Base-by-base conservation (phyloP, 1,140 invertebrate genomes). In the Temnothorax nylanderi region DNA sequence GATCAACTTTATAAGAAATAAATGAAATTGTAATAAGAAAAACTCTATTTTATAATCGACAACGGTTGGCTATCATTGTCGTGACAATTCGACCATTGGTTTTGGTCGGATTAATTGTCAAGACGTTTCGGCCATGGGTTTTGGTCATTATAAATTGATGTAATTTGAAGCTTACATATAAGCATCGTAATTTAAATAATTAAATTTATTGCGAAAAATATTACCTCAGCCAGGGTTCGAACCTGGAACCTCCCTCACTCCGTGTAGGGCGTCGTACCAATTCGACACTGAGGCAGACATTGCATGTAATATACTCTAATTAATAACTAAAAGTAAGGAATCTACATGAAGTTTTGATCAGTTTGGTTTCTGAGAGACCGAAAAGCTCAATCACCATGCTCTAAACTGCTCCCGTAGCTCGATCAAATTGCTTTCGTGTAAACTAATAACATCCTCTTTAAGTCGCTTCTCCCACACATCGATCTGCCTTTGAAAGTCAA, bases 401-500 rank as follows among this genome's bases (percentile, higher is more conserved):
- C 34, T 77, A 21, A 89, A 58, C 18, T 86, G 82, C 6, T 89
- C 62, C n/a, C 64, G 49, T 18, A 89, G 60, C 26, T 88, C 87
- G 54, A 44, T 86, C 69, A 88, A 65, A 65, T 74, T 72, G 41
- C 85, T 90, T 80, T 91, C 87, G 32, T 88, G 85, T 67, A 87
- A 71, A 64, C 60, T 87, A n/a, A 80, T 78, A 16, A 92, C 71
- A 26, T 92, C 67, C 4, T 90, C 85, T 67, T 78, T 82, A 10
- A 89, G 41, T 34, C 75, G 74, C 76, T 86, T 80, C 69, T 91
- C 89, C 88, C 89, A 91, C 71, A 84, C 62, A 62, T 88, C 87
- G 67, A 93, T 92, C 47, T 89, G 89, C 64, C 91, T 84, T 56
- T 88, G 90, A 89, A 93, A 92, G 49, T 78, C 89, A 34, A 37